A percentile compares a stretch with the other conserved stretches of the same genome.
phyloP scores from a whole-genome alignment of 2,113 vertebrate genomes.

The Tychaedon coryphoeus region DNA sequence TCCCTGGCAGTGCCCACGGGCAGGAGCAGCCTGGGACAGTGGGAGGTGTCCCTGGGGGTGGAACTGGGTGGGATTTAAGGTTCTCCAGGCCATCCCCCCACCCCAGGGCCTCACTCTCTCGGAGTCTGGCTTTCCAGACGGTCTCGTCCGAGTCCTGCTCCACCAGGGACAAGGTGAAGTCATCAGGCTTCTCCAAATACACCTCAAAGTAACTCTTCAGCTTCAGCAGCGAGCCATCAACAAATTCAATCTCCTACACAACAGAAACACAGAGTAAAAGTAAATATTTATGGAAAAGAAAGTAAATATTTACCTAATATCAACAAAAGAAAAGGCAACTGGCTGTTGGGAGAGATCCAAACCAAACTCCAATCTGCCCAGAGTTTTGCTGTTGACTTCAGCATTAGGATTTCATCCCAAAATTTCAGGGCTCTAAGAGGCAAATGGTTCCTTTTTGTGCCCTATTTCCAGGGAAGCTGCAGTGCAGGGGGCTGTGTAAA shows the following conservation, averaged over 20 bases:
- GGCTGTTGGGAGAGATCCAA: not conserved
- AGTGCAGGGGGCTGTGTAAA: rapidly evolving
- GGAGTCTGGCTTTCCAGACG: slow-evolving; percentile 80
- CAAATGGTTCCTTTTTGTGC: not conserved
- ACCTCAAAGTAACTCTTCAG: slow-evolving; percentile 86
- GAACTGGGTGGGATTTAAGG: rapidly evolving
- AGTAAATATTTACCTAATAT: not conserved
- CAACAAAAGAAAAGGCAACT: not conserved
- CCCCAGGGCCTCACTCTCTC: slow-evolving; percentile 72
- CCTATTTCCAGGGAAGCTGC: not conserved
- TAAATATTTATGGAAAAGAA: not conserved
- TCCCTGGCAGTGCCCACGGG: not conserved
- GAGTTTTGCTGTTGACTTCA: not conserved
- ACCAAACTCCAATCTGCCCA: not conserved
- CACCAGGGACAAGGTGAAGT: slow-evolving; percentile 79
- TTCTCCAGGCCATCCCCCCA: rapidly evolving
- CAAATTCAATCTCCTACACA: slow-evolving; percentile 80
- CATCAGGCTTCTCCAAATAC: slow-evolving; percentile 81
- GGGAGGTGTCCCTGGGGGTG: not conserved
- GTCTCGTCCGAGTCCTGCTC: slow-evolving; percentile 77
- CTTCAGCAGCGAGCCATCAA: slow-evolving; percentile 69
- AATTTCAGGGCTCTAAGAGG: not conserved
- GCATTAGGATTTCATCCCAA: not conserved
- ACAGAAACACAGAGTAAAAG: not conserved
- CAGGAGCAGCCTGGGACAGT: not conserved